A percentile compares a stretch with the other conserved stretches of the same genome.
phyloP scores from a whole-genome alignment of 2,797 vertebrate species.

The Sciaenops ocellatus region DNA sequence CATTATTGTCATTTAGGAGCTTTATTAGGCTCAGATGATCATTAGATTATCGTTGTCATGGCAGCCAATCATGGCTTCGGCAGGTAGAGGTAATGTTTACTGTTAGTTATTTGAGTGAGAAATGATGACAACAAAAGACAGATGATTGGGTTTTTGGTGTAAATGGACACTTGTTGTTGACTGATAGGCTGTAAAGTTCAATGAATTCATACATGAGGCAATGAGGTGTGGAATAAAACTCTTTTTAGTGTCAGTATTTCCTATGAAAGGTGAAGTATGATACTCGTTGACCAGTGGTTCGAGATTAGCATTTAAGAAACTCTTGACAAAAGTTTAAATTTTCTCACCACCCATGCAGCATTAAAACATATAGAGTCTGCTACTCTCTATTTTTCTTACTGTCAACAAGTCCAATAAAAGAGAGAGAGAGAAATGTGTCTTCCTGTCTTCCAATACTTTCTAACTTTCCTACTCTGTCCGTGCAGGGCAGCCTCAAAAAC shows the following conservation, averaged over 20 bases:
- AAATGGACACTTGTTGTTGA: background rate
- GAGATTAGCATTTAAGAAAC: background rate
- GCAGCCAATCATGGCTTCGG: background rate
- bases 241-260: background rate
- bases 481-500: no score
- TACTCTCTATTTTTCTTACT: background rate
- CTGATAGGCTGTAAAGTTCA: background rate
- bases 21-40: constrained; percentile 1
- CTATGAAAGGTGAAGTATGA: background rate
- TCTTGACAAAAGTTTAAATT: background rate
- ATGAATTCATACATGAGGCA: background rate
- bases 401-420: background rate
- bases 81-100: background rate
- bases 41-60: background rate
- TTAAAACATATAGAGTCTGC: background rate
- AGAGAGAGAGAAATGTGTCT: background rate
- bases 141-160: background rate
- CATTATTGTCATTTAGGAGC: background rate
- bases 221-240: background rate
- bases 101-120: background rate
- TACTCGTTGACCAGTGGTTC: background rate
- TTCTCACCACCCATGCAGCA: background rate
- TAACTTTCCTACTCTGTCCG: background rate
- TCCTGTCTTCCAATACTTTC: background rate
- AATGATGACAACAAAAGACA: background rate